A percentile compares a stretch with the other conserved stretches of the same genome.
Evolutionary conservation across 2,797 vertebrate species (phyloP).

Genomic region (Pygocentrus nattereri): DNA sequence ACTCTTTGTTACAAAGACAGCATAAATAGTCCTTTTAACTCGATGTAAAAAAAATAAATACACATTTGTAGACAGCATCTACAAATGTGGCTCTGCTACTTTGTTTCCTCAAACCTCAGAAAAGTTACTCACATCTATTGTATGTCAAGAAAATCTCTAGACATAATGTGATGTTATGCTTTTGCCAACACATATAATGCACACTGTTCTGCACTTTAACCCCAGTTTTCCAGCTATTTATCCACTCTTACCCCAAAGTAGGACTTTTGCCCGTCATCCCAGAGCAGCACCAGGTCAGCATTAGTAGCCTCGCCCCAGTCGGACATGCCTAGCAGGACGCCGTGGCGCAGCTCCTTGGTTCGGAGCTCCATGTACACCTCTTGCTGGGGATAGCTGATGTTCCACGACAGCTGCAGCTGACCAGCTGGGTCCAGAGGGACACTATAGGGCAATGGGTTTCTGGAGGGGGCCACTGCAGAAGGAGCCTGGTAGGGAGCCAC

Average conservation of each 20-base stretch:
- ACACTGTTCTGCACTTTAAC: no score
- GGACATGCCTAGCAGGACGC: conserved; percentile 92
- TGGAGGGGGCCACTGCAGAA: background rate
- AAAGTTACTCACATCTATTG: no score
- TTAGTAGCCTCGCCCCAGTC: conserved; percentile 87
- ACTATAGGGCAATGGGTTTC: conserved; percentile 82
- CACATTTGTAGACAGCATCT: no score
- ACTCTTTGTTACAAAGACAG: no score
- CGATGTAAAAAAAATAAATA: no score
- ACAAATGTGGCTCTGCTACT: no score
- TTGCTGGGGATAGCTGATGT: conserved; percentile 85
- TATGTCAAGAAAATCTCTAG: no score
- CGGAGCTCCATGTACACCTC: conserved; percentile 84
- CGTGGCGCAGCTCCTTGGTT: conserved; percentile 74
- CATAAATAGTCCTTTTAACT: no score
- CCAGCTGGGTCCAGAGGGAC: conserved; percentile 87
- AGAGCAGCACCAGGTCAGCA: conserved; percentile 89
- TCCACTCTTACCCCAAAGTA: conserved; percentile 81
- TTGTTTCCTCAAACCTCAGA: no score
- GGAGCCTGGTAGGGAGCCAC: conserved; percentile 89
- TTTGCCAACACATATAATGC: no score
- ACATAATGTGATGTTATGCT: no score
- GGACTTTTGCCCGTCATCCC: conserved; percentile 81
- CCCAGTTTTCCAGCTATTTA: no score
- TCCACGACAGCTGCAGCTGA: conserved; percentile 89